A percentile compares a stretch with the other conserved stretches of the same genome.
These are phyloP conservation scores for Accipiter virgatus DNA, from an alignment of 2,113 vertebrate species.

Conservation along the genomic window DNA sequence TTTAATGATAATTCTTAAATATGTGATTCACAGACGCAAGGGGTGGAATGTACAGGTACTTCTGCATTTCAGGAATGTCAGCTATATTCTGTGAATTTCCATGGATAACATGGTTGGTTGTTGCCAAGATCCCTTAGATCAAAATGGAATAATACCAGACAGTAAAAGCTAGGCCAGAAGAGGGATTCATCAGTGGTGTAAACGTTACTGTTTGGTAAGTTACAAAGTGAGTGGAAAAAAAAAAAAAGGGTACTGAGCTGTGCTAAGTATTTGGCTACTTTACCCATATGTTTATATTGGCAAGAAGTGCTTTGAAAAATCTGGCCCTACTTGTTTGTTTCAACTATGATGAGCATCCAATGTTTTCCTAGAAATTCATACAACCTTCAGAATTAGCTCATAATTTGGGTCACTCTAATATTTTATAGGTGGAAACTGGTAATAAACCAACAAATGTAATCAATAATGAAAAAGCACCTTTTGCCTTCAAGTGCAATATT, in stretches of 20 bases:
- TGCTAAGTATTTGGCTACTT: not conserved
- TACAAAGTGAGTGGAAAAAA: not conserved
- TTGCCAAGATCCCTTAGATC: not conserved
- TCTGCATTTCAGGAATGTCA: not conserved
- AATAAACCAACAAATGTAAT: not conserved
- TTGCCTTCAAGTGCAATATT: not conserved
- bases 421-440: not conserved
- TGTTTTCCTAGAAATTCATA: slow-evolving; percentile 1
- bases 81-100: not conserved
- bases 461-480: not conserved
- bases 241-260: not conserved
- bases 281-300: not conserved
- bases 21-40: too few relatives aligned
- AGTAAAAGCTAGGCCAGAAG: not conserved
- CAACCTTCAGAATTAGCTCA: not conserved
- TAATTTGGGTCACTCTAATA: not conserved
- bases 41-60: not conserved
- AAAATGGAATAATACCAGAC: not conserved
- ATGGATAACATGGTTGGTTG: not conserved
- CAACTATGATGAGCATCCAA: not conserved
- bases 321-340: not conserved
- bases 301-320: not conserved
- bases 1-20: too few relatives aligned
- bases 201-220: not conserved
- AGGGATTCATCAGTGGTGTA: not conserved